Evolutionary conservation across 2,888 invertebrate genomes (phyloP), one percentile per base, ranked within the genome.

Genomic region (Stenodera caucasica): DNA sequence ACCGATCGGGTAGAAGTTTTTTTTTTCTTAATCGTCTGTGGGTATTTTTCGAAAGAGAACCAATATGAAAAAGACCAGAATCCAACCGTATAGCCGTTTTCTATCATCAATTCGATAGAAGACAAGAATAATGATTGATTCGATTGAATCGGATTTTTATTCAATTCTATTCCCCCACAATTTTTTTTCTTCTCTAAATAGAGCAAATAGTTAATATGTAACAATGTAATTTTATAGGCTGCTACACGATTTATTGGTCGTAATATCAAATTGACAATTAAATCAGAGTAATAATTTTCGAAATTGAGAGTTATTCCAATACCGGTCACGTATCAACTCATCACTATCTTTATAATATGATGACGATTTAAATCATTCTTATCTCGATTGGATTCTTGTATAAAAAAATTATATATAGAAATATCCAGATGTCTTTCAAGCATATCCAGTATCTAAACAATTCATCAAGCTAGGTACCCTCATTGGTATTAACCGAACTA

Each of bases 341-440:
- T 45, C 45, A 57, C 60, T 26, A 2, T 4, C 26, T 26, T 4
- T 26, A 26, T 26, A 5, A 60, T 57, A 60, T 63, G 51, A 60
- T 60, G 63, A 54, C 54, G 53, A 60, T 63, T 63, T 57, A 60
- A 63, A 63, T 59, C 53, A 58, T 60, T 14, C 49, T 55, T 60
- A 60, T 61, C 58, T 61, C 23, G 49, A 30, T 30, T 9, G 8
- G 4, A 1, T 5, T 30, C 5, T 4, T 26, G 5, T 26, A 26
- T 26, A 26, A 26, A 26, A 26, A 26, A 4, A 26, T 26, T 26
- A 26, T 26, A 5, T 7, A 3, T 3, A 5, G 8, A 11, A 45
- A 18, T 7, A 9, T 45, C 18, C 45, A 45, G 18, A 1, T 45
- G 45, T 18, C 8, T 45, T 26, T 2, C 37, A 14, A 5, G 8